Conservation (phyloP, 2,113 vertebrate species). For the Corapipo altera region DNA sequence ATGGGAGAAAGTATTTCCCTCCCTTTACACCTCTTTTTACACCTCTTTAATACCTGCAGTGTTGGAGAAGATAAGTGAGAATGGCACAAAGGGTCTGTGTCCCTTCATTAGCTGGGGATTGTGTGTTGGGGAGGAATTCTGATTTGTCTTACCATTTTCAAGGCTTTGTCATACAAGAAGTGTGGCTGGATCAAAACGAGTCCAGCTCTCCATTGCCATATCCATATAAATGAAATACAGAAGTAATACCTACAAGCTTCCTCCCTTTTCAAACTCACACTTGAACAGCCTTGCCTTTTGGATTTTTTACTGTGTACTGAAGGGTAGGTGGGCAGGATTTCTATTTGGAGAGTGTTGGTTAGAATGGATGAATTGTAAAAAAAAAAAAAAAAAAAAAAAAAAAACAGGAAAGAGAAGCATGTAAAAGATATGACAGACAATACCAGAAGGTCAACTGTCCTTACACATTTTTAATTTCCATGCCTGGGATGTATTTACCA, state of each 20-base stretch:
- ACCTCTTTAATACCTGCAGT: neutral
- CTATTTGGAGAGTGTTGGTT: neutral
- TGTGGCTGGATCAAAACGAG: neutral
- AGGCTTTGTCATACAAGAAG: accelerated
- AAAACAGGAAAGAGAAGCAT: neutral
- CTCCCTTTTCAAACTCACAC: neutral
- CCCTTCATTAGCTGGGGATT: neutral
- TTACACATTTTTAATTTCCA: neutral
- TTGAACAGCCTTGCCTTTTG: neutral
- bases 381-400: neutral
- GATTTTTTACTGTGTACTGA: neutral
- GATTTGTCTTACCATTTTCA: neutral
- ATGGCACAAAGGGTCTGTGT: neutral
- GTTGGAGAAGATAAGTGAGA: neutral
- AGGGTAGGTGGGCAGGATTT: neutral
- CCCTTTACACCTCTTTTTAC: neutral
- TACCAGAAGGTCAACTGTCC: neutral
- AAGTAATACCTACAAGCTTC: neutral
- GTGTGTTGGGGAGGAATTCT: neutral
- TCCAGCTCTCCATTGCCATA: neutral
- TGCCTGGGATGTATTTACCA: neutral
- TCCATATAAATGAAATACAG: neutral
- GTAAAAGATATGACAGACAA: neutral
- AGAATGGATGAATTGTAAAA: neutral
- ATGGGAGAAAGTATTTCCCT: neutral